These are phyloP conservation scores for Serinus canaria DNA, from an alignment of 2,113 vertebrate species.

Conservation along the genomic window DNA sequence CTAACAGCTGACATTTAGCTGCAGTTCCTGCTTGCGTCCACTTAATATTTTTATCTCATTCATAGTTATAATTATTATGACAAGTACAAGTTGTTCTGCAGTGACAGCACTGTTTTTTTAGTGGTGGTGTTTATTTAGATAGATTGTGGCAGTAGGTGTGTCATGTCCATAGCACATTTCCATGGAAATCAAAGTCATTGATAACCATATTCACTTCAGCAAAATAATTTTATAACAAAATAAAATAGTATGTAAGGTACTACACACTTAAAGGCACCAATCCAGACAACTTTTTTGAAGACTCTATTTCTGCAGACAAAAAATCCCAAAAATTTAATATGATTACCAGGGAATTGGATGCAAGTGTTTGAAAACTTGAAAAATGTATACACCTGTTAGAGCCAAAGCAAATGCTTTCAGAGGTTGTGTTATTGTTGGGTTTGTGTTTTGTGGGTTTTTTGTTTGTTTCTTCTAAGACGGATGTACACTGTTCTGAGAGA, in stretches of 20 bases:
- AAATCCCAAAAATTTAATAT: not conserved
- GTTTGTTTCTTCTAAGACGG: not conserved
- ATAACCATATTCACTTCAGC: not conserved
- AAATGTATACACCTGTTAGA: not conserved
- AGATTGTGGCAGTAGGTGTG: not conserved
- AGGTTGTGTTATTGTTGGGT: not conserved
- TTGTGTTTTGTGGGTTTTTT: not conserved
- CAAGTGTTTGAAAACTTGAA: not conserved
- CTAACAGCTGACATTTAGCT: constrained; percentile 29
- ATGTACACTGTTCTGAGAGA: not conserved
- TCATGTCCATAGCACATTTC: not conserved
- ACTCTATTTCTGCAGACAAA: not conserved
- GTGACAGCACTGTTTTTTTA: not conserved
- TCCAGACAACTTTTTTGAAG: not conserved
- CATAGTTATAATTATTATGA: constrained; percentile 34
- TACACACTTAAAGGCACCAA: not conserved
- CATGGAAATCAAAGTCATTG: not conserved
- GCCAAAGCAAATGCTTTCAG: not conserved
- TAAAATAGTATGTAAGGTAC: not conserved
- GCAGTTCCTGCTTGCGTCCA: constrained; percentile 1
- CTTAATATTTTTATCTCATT: constrained; percentile 30
- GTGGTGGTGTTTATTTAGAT: not conserved
- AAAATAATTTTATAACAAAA: not conserved
- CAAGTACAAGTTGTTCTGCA: constrained; percentile 14
- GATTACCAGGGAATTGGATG: not conserved